Conservation (phyloP, 2,113 vertebrate genomes). For the Desmodus rotundus region DNA sequence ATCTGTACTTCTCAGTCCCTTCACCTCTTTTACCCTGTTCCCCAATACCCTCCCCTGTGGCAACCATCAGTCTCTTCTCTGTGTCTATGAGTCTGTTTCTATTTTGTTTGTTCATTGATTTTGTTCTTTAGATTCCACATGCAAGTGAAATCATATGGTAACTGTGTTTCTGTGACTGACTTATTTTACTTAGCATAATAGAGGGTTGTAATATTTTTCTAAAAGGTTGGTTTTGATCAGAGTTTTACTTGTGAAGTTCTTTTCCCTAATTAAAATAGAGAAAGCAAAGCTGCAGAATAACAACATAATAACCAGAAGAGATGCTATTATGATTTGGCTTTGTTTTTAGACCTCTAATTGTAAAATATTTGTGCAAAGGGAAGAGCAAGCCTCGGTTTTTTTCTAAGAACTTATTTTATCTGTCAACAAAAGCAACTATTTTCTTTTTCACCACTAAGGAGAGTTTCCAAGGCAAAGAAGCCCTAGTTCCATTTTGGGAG, state of each 20-base stretch:
- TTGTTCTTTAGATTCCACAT: not conserved
- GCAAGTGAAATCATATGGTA: not conserved
- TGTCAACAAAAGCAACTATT: constrained; percentile 22
- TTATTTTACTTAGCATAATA: not conserved
- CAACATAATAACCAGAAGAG: not conserved
- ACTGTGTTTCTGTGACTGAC: not conserved
- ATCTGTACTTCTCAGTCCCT: not conserved
- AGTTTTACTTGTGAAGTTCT: not conserved
- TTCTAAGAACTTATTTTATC: not conserved
- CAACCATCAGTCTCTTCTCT: not conserved
- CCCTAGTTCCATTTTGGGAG: not conserved
- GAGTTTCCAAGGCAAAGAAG: constrained; percentile 25
- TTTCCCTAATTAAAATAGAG: not conserved
- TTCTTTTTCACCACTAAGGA: constrained; percentile 44
- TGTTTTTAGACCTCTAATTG: not conserved
- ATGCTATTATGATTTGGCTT: not conserved
- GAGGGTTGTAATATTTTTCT: not conserved
- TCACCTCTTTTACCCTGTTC: not conserved
- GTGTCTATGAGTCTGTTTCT: not conserved
- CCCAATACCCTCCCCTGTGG: not conserved
- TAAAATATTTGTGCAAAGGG: constrained; percentile 5
- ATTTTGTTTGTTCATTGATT: not conserved
- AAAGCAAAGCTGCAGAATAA: not conserved
- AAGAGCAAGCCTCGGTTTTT: not conserved
- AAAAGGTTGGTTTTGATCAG: not conserved